These are phyloP conservation scores for Centropus bengalensis DNA, from an alignment of 2,113 vertebrate genomes.

Conservation along the genomic window DNA sequence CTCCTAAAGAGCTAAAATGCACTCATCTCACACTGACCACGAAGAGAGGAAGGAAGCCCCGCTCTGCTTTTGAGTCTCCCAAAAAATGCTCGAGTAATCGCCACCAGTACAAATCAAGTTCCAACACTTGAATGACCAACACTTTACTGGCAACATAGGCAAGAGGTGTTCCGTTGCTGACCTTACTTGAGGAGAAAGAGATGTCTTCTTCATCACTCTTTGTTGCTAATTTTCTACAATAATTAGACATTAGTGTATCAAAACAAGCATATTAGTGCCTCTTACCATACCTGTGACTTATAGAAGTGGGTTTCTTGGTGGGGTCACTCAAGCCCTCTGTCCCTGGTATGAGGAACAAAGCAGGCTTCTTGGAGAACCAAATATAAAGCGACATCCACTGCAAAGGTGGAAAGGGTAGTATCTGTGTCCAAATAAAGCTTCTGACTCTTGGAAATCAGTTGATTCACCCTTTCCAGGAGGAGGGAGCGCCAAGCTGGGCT, in stretches of 20 bases:
- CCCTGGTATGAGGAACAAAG: neutral
- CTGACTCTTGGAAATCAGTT: neutral
- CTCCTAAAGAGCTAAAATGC: neutral
- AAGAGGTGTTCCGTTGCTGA: neutral
- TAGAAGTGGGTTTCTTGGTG: neutral
- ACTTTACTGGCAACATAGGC: neutral
- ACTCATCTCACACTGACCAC: neutral
- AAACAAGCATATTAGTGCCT: neutral
- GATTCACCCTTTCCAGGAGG: neutral
- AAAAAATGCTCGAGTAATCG: neutral
- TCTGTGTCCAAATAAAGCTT: neutral
- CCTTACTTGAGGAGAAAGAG: neutral
- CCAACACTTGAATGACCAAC: neutral
- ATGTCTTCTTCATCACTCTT: neutral
- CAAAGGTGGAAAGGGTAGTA: neutral
- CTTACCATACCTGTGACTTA: neutral
- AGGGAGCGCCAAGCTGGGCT: neutral
- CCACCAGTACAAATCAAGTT: neutral
- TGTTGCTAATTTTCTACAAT: neutral
- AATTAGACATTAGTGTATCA: neutral
- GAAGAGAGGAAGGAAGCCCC: neutral
- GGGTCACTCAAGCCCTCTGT: neutral
- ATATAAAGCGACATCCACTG: neutral
- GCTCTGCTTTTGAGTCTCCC: neutral
- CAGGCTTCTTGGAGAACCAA: fast-evolving